phyloP scores from a whole-genome alignment of 2,888 invertebrate genomes.

The Sialis lutaria region DNA sequence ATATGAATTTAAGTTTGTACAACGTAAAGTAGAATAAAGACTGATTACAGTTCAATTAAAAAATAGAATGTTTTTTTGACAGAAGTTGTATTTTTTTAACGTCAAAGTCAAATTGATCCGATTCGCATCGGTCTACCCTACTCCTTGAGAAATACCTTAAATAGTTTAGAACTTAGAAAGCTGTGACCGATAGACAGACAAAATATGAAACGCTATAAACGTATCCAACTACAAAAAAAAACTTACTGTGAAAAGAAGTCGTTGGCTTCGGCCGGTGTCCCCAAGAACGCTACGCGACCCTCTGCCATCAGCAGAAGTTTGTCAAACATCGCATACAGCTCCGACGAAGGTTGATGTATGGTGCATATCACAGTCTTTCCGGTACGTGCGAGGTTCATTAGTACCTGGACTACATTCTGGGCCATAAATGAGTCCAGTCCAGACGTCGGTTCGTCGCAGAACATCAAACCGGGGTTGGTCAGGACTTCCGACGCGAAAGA shows the following conservation, averaged over 20 bases:
- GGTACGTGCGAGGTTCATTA: constrained; percentile 51
- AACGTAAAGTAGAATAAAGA: no score
- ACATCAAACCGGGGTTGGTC: constrained; percentile 86
- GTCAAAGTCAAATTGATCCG: no score
- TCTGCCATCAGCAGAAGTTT: constrained; percentile 79
- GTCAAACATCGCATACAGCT: constrained; percentile 79
- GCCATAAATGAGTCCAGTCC: constrained; percentile 97
- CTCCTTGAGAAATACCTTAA: no score
- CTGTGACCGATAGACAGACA: background rate
- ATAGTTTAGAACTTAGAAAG: background rate
- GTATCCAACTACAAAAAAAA: constrained; percentile 4
- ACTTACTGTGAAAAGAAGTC: constrained; percentile 65
- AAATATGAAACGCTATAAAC: background rate
- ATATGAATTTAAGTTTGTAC: no score
- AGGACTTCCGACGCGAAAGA: constrained; percentile 95
- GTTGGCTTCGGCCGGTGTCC: constrained; percentile 60
- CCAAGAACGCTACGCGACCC: constrained; percentile 77
- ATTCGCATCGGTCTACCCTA: no score
- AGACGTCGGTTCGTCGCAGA: constrained; percentile 95
- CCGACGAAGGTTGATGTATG: constrained; percentile 91
- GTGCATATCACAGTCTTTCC: constrained; percentile 86
- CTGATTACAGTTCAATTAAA: no score
- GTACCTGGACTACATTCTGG: constrained; percentile 70
- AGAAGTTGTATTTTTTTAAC: no score
- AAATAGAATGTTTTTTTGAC: no score